Percentiles rank a stretch among this genome's conserved stretches.
Evolutionary conservation across 2,113 vertebrate species (phyloP).

Genomic region (Tragulus kanchil): DNA sequence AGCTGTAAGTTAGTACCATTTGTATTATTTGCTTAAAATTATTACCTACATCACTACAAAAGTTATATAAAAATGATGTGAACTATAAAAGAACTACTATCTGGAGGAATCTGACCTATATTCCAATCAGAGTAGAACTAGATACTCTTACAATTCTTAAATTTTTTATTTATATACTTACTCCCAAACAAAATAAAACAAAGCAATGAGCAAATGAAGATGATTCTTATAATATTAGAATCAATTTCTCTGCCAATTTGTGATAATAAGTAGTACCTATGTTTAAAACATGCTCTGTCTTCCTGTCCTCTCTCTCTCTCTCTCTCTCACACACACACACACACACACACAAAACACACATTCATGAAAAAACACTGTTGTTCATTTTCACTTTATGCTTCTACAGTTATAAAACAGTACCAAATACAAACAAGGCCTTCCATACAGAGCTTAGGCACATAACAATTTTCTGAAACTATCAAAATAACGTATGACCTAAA

Average conservation of each 20-base stretch:
- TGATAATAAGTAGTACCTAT: neutral
- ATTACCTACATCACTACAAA: neutral
- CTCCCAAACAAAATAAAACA: constrained; percentile 31
- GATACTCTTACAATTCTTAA: neutral
- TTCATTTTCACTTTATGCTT: constrained; percentile 1
- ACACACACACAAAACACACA: neutral
- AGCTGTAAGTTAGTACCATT: neutral
- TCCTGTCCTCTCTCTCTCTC: neutral
- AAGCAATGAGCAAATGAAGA: constrained; percentile 24
- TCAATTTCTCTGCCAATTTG: neutral
- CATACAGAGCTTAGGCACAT: neutral
- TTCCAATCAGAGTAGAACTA: constrained; percentile 27
- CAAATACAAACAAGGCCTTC: neutral
- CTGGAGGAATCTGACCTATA: neutral
- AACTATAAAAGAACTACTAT: neutral
- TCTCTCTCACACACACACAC: too few relatives aligned
- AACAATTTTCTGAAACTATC: neutral
- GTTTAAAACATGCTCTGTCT: neutral
- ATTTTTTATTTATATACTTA: neutral
- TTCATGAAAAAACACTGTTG: neutral
- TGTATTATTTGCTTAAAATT: neutral
- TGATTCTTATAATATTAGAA: neutral
- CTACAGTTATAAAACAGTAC: neutral
- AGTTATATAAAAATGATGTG: neutral
- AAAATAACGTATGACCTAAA: neutral